Percentiles rank a stretch among this genome's conserved stretches.
Conservation (phyloP, 2,797 vertebrate genomes). For the Coranthus polyacanthus region DNA sequence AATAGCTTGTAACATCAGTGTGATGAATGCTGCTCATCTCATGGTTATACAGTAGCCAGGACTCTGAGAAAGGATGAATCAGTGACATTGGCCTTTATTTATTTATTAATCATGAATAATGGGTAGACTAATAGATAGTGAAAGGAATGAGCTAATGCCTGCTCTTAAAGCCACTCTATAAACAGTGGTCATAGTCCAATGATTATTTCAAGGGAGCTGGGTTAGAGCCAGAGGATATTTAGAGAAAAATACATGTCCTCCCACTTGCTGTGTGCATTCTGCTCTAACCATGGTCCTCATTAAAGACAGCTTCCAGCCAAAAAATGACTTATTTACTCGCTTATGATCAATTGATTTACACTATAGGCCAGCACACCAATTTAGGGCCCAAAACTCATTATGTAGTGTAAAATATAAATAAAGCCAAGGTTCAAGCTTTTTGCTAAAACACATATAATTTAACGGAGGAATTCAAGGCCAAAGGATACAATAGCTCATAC, state of each 20-base stretch:
- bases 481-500: background rate
- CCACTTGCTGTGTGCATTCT: slow-evolving; percentile 38
- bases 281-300: slow-evolving; percentile 45
- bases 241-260: slow-evolving; percentile 50
- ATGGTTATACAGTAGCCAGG: slow-evolving; percentile 12
- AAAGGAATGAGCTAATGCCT: slow-evolving; percentile 44
- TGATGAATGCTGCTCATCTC: slow-evolving; percentile 34
- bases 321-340: slow-evolving; percentile 46
- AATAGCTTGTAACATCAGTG: slow-evolving; percentile 13
- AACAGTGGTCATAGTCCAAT: slow-evolving; percentile 64
- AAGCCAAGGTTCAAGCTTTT: slow-evolving; percentile 49
- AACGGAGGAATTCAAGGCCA: slow-evolving; percentile 12
- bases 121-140: slow-evolving; percentile 44
- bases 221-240: slow-evolving; percentile 63
- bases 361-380: slow-evolving; percentile 20
- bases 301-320: slow-evolving; percentile 53
- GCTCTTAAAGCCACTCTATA: slow-evolving; percentile 56
- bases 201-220: slow-evolving; percentile 58
- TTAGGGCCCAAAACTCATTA: slow-evolving; percentile 32
- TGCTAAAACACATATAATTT: slow-evolving; percentile 27
- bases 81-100: slow-evolving; percentile 49
- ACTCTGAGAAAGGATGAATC: slow-evolving; percentile 38
- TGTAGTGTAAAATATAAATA: slow-evolving; percentile 36
- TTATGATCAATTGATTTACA: slow-evolving; percentile 61
- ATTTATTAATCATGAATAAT: slow-evolving; percentile 64